These are phyloP conservation scores for Acanthiza pusilla DNA, from an alignment of 2,797 vertebrate genomes.

Conservation along the genomic window DNA sequence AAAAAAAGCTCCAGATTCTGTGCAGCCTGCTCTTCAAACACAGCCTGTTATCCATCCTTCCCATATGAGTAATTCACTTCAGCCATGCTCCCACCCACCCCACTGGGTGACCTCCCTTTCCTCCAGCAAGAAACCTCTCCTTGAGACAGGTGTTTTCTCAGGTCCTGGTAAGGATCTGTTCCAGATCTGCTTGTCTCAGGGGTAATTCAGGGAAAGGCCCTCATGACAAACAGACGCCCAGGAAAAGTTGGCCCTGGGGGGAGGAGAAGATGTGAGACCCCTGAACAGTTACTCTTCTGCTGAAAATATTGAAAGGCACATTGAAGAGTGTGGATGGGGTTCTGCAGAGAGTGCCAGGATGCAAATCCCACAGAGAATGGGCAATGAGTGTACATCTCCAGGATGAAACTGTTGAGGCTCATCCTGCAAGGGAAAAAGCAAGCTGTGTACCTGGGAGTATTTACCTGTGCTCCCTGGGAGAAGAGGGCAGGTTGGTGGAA, in stretches of 20 bases:
- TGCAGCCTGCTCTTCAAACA: neutral
- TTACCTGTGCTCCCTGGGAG: neutral
- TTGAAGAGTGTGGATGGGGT: neutral
- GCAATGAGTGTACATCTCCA: fast-evolving
- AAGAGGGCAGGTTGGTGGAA: neutral
- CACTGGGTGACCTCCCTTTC: neutral
- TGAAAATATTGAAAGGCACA: neutral
- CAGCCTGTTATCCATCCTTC: neutral
- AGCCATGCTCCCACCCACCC: fast-evolving
- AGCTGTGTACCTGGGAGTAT: neutral
- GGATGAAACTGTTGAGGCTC: neutral
- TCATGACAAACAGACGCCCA: neutral
- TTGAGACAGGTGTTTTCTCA: neutral
- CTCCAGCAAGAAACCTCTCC: neutral
- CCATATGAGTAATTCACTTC: neutral
- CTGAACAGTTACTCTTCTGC: neutral
- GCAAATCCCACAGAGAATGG: fast-evolving
- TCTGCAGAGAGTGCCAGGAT: fast-evolving
- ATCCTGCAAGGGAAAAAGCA: neutral
- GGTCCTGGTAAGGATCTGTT: neutral
- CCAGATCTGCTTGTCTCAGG: neutral
- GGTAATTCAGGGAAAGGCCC: neutral
- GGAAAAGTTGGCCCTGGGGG: neutral
- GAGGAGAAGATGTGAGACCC: neutral
- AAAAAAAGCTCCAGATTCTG: neutral